A percentile compares a stretch with the other conserved stretches of the same genome.
These are phyloP conservation scores for Xenopus borealis DNA, from an alignment of 2,113 vertebrate species.

Conservation along the genomic window DNA sequence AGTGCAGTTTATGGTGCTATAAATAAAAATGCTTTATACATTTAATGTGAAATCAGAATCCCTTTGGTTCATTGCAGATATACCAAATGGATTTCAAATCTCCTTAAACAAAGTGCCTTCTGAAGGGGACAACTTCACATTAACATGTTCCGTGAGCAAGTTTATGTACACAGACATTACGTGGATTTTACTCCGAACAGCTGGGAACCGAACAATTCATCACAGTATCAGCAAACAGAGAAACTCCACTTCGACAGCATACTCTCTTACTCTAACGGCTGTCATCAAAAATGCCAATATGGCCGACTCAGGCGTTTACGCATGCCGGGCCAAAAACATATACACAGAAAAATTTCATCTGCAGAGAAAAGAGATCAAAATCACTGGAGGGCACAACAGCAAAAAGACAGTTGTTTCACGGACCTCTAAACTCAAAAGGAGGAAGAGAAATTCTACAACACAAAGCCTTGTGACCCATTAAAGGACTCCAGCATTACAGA, in stretches of 20 bases:
- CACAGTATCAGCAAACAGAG: conserved; percentile 55
- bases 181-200: conserved; percentile 73
- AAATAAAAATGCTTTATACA: too few species aligned
- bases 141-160: conserved; percentile 86
- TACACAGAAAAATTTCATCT: conserved; percentile 75
- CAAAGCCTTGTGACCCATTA: conserved; percentile 75
- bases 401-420: conserved; percentile 78
- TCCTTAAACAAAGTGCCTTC: conserved; percentile 71
- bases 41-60: too few species aligned
- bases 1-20: too few species aligned
- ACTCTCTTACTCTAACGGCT: conserved; percentile 73
- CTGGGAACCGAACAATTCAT: conserved; percentile 58
- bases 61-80: conserved; percentile 70
- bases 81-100: conserved; percentile 80
- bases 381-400: conserved; percentile 84
- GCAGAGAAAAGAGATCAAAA: conserved; percentile 77
- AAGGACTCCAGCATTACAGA: conserved; percentile 74
- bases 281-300: conserved; percentile 77
- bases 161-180: conserved; percentile 81
- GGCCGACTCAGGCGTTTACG: conserved; percentile 79
- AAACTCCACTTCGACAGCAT: conserved; percentile 61
- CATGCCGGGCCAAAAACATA: conserved; percentile 78
- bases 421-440: conserved; percentile 78
- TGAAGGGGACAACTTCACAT: conserved; percentile 80
- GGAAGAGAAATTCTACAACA: conserved; percentile 77